A percentile compares a stretch with the other conserved stretches of the same genome.
Conservation (phyloP, 2,797 vertebrate genomes). For the Podarcis siculus region DNA sequence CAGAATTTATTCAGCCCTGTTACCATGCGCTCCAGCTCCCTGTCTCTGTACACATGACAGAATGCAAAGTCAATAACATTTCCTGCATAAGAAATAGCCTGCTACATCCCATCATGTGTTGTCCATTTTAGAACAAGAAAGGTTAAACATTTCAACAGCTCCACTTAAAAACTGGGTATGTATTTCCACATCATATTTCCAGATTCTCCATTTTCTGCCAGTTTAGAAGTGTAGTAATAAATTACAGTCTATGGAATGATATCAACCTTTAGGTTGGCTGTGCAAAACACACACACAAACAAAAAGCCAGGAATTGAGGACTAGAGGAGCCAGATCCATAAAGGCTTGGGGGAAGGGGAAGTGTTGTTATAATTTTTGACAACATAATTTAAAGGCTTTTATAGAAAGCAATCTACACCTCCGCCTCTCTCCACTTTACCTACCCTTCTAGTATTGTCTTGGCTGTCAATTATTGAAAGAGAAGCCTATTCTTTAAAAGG, state of each 20-base stretch:
- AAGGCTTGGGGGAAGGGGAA: conserved; percentile 60
- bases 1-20: conserved; percentile 20
- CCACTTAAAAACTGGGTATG: conserved; percentile 39
- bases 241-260: conserved; percentile 56
- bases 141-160: conserved; percentile 34
- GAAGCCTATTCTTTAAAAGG: conserved; percentile 75
- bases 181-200: conserved; percentile 32
- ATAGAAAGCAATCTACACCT: conserved; percentile 76
- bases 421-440: conserved; percentile 73
- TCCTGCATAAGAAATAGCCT: conserved; percentile 5
- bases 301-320: conserved; percentile 66
- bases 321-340: conserved; percentile 64
- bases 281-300: conserved; percentile 46
- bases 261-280: conserved; percentile 62
- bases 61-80: conserved; percentile 19
- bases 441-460: conserved; percentile 75
- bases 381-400: conserved; percentile 79
- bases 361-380: conserved; percentile 77
- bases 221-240: conserved; percentile 50
- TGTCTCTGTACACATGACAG: conserved; percentile 20
- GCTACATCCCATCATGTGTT: conserved; percentile 10
- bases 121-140: conserved; percentile 31
- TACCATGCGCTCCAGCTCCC: conserved; percentile 3
- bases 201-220: conserved; percentile 45
- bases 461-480: conserved; percentile 76